These are phyloP conservation scores for Bradypodion ventrale DNA, from an alignment of 2,797 vertebrate species.

Conservation along the genomic window DNA sequence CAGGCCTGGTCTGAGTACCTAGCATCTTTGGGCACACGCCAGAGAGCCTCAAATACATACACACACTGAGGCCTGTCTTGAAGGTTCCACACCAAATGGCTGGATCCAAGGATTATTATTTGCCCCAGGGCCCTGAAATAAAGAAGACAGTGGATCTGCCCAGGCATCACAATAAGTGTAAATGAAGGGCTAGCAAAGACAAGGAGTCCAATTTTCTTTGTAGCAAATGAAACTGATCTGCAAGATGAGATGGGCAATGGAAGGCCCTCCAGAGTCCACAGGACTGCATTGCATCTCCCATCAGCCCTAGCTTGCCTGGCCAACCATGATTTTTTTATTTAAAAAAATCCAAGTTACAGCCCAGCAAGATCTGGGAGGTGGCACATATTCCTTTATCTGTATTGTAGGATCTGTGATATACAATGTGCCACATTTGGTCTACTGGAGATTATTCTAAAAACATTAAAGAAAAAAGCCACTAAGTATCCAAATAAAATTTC, in stretches of 20 bases:
- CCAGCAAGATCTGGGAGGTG: too few species aligned
- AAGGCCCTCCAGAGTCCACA: too few species aligned
- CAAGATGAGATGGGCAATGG: not conserved
- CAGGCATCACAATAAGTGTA: not conserved
- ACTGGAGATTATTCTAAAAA: not conserved
- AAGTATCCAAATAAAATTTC: not conserved
- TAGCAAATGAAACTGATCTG: not conserved
- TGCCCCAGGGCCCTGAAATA: not conserved
- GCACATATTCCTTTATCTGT: too few species aligned
- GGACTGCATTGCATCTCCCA: too few species aligned
- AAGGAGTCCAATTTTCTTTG: conserved; percentile 14
- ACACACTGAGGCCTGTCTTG: too few species aligned
- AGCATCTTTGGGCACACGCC: not conserved
- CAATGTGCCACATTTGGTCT: not conserved
- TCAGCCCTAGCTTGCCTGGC: too few species aligned
- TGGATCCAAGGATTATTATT: not conserved
- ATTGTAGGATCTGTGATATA: not conserved
- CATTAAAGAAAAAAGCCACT: not conserved
- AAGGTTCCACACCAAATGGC: not conserved
- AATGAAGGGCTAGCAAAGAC: not conserved
- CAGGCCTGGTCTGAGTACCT: not conserved
- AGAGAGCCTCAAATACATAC: not conserved
- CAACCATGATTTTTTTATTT: too few species aligned
- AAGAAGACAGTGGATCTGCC: not conserved
- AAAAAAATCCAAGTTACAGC: too few species aligned